Base-by-base conservation (phyloP, 1,140 invertebrate species). In the Drosophila tropicalis region DNA sequence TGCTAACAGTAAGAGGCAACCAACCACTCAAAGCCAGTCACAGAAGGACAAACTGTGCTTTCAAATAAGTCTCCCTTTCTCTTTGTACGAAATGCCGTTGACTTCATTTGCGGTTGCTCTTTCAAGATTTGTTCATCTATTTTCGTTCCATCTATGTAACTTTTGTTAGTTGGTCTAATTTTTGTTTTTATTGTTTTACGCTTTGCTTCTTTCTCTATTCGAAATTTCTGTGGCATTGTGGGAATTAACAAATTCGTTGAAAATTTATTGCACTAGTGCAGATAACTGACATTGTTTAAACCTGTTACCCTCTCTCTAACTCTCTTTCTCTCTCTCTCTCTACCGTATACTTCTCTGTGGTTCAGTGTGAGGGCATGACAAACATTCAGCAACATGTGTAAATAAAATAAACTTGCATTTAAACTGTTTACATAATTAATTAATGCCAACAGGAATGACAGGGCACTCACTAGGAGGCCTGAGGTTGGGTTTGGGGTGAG, bases 351-450 rank as follows among this genome's bases (percentile, higher is more conserved):
- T 12, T 19, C 0, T 6, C 15, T 47, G 6, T 19, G 0, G 17
- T 3, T 22, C 22, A 25, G 7, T 39, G 44, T 55, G 39, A 7
- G 15, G 41, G 29, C 39, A 55, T 39, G 54, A 65, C 61, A 55
- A 73, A 66, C 72, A 70, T 62, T 39, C 73, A 71, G 77, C 65
- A 85, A 83, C 83, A 86, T 83, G 79, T 86, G 83, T 86, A 86
- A 86, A 86, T 86, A 83, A 86, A 89, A 89, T 86, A 89, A 83
- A 89, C 83, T 89, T 83, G 76, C 76, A 83, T 89, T 86, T 86
- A 89, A 86, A 72, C 76, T 83, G 84, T 86, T 86, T 86, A 78
- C 84, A 86, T 86, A 86, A 86, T 86, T 86, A 89, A 86, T 89
- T 89, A 86, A 89, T 83, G 84, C 66, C 79, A 79, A 71, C 73